Percentiles rank a stretch among this genome's conserved stretches.
These are phyloP conservation scores for Mimumesa dahlbomi DNA, from an alignment of 2,888 invertebrate species.

Conservation along the genomic window DNA sequence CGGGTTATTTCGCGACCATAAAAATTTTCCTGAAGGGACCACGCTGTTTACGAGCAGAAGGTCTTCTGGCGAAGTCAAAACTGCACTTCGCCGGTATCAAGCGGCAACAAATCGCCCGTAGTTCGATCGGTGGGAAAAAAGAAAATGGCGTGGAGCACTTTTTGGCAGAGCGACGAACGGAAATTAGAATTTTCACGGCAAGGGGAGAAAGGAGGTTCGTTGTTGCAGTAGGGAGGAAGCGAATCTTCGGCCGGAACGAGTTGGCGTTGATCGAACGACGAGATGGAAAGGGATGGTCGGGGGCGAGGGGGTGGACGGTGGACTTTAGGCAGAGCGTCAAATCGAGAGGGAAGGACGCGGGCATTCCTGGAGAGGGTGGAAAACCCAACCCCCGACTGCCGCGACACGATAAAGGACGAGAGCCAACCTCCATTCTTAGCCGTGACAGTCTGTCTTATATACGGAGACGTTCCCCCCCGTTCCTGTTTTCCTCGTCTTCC, in stretches of 20 bases:
- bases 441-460: slow-evolving; percentile 55
- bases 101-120: slow-evolving; percentile 12
- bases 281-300: too few relatives aligned
- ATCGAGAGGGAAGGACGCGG: slow-evolving; percentile 52
- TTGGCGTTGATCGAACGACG: slow-evolving; percentile 64
- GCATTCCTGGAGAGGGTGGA: slow-evolving; percentile 30
- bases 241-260: slow-evolving; percentile 54
- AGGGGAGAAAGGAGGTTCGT: slow-evolving; percentile 14
- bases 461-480: slow-evolving; percentile 15
- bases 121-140: neutral
- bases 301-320: slow-evolving; percentile 32
- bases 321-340: slow-evolving; percentile 57
- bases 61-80: too few relatives aligned
- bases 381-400: slow-evolving; percentile 45
- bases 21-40: too few relatives aligned
- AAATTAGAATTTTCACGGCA: slow-evolving; percentile 53
- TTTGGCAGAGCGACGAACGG: slow-evolving; percentile 29
- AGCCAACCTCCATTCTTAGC: slow-evolving; percentile 40
- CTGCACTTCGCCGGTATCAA: too few relatives aligned
- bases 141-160: slow-evolving; percentile 5
- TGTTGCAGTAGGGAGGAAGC: slow-evolving; percentile 18
- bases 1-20: too few relatives aligned
- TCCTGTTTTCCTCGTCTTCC: slow-evolving; percentile 14
- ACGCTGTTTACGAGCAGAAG: too few relatives aligned
- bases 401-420: slow-evolving; percentile 53